These are phyloP conservation scores for Nanger granti DNA, from an alignment of 2,113 vertebrate genomes.

Conservation along the genomic window DNA sequence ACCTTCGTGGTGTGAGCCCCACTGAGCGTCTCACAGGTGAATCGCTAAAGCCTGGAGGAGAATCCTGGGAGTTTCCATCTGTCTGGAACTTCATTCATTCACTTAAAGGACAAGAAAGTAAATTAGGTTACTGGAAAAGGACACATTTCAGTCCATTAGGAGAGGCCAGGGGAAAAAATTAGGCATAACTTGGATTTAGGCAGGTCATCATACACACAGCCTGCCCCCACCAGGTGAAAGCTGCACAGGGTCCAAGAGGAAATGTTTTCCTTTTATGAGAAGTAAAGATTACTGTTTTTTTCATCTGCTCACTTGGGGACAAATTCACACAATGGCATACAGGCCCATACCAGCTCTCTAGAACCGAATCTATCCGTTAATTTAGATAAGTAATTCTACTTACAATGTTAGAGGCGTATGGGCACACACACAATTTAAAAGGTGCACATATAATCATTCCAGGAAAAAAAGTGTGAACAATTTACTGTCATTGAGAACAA, in stretches of 20 bases:
- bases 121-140: not conserved
- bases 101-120: not conserved
- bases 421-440: not conserved
- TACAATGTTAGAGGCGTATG: not conserved
- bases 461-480: not conserved
- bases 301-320: not conserved
- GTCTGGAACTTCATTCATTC: not conserved
- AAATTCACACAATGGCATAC: not conserved
- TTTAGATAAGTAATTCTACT: not conserved
- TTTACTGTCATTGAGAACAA: not conserved
- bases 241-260: too few relatives aligned
- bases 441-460: not conserved
- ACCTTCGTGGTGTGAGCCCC: accelerated
- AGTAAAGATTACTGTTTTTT: not conserved
- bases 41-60: not conserved
- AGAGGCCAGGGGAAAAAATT: not conserved
- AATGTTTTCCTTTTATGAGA: not conserved
- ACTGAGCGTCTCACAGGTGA: accelerated
- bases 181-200: not conserved
- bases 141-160: not conserved
- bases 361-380: not conserved
- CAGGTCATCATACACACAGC: not conserved
- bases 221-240: not conserved
- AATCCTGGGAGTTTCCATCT: not conserved
- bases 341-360: not conserved